A percentile compares a stretch with the other conserved stretches of the same genome.
These are phyloP conservation scores for Copidosoma floridanum DNA, from an alignment of 1,140 invertebrate species.

Conservation along the genomic window DNA sequence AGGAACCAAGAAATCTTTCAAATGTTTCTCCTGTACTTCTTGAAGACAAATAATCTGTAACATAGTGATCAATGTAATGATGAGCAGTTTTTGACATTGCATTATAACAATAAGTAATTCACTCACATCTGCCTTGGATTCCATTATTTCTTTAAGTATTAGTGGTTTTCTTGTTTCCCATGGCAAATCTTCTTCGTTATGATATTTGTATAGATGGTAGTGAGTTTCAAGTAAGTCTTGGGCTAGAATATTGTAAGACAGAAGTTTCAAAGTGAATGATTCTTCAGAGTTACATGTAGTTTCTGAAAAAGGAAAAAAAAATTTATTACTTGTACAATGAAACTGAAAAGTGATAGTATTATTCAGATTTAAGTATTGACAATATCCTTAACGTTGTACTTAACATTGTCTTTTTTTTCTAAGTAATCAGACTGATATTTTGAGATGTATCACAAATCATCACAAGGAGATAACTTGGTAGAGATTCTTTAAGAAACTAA, in stretches of 20 bases:
- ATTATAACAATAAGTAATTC: slow-evolving; percentile 25
- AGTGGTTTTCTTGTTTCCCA: slow-evolving; percentile 71
- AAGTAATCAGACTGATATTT: no score
- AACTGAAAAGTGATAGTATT: background rate
- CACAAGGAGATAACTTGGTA: no score
- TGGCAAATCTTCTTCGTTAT: slow-evolving; percentile 60
- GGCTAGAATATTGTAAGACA: slow-evolving; percentile 87
- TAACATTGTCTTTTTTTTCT: no score
- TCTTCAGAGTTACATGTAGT: slow-evolving; percentile 35
- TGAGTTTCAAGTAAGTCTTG: slow-evolving; percentile 78
- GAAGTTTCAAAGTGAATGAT: slow-evolving; percentile 48
- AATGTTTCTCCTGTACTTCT: slow-evolving; percentile 82
- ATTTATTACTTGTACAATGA: background rate
- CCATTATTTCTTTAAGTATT: slow-evolving; percentile 70
- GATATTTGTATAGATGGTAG: slow-evolving; percentile 69
- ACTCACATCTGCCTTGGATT: slow-evolving; percentile 72
- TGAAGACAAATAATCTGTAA: slow-evolving; percentile 77
- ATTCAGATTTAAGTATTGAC: background rate
- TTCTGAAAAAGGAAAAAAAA: slow-evolving; percentile 30
- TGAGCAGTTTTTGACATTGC: no score
- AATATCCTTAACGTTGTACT: no score
- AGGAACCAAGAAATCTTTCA: slow-evolving; percentile 62
- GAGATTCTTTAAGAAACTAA: no score
- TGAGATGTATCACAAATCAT: no score
- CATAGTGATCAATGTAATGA: no score